Percentiles rank a stretch among this genome's conserved stretches.
Evolutionary conservation across 1,140 invertebrate genomes (phyloP).

Genomic region (Augochlora pura): DNA sequence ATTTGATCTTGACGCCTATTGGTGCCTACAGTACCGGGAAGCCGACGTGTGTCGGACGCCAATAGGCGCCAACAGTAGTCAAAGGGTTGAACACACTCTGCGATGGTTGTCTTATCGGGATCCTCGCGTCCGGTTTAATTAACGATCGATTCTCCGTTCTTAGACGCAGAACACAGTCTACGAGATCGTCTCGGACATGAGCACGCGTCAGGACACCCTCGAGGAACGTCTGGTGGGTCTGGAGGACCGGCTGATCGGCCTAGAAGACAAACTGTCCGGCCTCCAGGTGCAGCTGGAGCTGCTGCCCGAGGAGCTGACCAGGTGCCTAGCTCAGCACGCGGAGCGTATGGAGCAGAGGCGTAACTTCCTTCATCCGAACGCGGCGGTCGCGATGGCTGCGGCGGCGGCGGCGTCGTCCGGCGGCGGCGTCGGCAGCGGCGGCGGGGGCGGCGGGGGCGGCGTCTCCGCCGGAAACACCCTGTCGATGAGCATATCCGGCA

Average conservation of each 20-base stretch:
- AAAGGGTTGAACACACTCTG: no score
- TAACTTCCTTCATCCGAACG: constrained; percentile 92
- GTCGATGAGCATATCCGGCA: constrained; percentile 69
- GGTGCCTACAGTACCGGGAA: no score
- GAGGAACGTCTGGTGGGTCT: constrained; percentile 92
- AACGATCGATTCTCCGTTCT: background rate
- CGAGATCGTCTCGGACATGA: constrained; percentile 98
- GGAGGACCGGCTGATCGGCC: constrained; percentile 91
- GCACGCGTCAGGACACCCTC: constrained; percentile 92
- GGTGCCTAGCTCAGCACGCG: constrained; percentile 86
- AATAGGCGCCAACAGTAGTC: no score
- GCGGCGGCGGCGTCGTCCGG: constrained; percentile 60
- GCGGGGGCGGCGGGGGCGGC: constrained; percentile 65
- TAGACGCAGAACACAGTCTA: constrained; percentile 98
- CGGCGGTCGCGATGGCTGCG: constrained; percentile 83
- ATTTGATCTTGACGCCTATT: no score
- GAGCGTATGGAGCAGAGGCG: constrained; percentile 87
- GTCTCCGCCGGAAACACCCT: constrained; percentile 70
- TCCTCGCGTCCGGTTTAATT: no score
- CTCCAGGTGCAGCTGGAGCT: constrained; percentile 90
- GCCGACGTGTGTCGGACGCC: no score
- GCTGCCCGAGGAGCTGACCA: constrained; percentile 89
- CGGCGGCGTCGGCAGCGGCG: constrained; percentile 66
- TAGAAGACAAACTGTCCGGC: constrained; percentile 92
- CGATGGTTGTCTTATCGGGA: no score